Evolutionary conservation across 2,113 vertebrate species (phyloP).

Genomic region (Salvator merianae): DNA sequence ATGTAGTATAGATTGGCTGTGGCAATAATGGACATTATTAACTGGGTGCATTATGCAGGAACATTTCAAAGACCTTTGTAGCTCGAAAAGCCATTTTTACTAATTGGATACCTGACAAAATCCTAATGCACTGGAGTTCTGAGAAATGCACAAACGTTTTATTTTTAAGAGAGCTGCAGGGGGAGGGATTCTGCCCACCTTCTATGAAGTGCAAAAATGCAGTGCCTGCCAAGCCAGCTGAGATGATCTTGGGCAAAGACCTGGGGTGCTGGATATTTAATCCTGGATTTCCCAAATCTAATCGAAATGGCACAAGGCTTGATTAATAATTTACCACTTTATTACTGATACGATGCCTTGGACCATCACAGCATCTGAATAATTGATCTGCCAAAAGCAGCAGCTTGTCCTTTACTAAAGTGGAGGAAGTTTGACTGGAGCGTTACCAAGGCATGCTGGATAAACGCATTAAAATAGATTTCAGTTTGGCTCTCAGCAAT

Average conservation of each 20-base stretch:
- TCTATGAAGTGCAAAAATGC: conserved; percentile 64
- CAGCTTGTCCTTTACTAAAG: conserved; percentile 67
- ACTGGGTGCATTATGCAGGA: background rate
- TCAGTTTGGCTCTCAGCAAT: conserved; percentile 51
- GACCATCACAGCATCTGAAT: conserved; percentile 75
- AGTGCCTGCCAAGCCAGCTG: conserved; percentile 69
- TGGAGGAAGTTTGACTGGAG: conserved; percentile 63
- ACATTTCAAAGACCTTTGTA: conserved; percentile 53
- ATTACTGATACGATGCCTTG: conserved; percentile 74
- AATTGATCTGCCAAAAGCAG: conserved; percentile 73
- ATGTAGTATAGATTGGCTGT: background rate
- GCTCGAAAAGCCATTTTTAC: conserved; percentile 65
- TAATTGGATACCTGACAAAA: conserved; percentile 59
- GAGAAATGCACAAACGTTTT: conserved; percentile 27
- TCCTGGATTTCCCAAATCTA: conserved; percentile 77
- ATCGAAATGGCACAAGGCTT: conserved; percentile 69
- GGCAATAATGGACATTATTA: background rate
- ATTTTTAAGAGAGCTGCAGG: conserved; percentile 39
- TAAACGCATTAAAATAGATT: conserved; percentile 66
- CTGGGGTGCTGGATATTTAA: conserved; percentile 74
- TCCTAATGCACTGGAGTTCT: conserved; percentile 60
- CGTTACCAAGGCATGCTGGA: conserved; percentile 50
- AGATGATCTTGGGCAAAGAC: conserved; percentile 67
- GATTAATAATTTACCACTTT: conserved; percentile 78
- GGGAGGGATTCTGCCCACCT: conserved; percentile 40